Evolutionary conservation across 2,113 vertebrate genomes (phyloP), one percentile per base, ranked within the genome.

Genomic region (Ageneiosus marmoratus): DNA sequence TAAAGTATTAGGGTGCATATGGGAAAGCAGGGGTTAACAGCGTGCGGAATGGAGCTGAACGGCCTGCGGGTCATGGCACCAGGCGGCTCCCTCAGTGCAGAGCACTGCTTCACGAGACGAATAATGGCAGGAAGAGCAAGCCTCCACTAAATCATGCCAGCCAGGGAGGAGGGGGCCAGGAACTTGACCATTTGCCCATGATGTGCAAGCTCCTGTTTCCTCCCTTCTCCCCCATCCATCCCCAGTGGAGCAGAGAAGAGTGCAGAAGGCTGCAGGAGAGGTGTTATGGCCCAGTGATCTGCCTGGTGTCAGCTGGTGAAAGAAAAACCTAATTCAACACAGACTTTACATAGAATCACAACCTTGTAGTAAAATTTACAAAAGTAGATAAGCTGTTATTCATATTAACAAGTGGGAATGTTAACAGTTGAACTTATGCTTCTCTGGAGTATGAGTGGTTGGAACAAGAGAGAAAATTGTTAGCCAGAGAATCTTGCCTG

Each of bases 61-160:
- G 37, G 67, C 72, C 89, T 72, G 80, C 58, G 86, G 88, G 91
- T 91, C 90, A 89, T 84, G 92, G 91, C 84, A 22, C 55, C 86
- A n/a, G 50, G 76, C 56, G 16, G 56, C 88, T 90, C 81, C 56
- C 74, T 86, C 79, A 67, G 65, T 88, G 91, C 88, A 92, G 91
- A 72, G 53, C 75, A 37, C 53, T 92, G 91, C 91, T 89, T 89
- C 63, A 63, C 86, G 90, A 94, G 94, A 90, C 88, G 83, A 93
- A 95, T 92, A 94, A 92, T 93, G 90, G 89, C 91, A 90, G 91
- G 91, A 94, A 93, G 90, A 82, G 27, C 87, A 89, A 77, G 82
- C 91, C 91, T 86, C 87, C 15, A 88, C 89, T 92, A 92, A 94
- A 94, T 93, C 91, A 90, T 88, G 88, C 85, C 91, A 87, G 89